Base-by-base conservation (phyloP, 64 coral and sea anemone genomes). In the Dendrophyllia cribrosa region DNA sequence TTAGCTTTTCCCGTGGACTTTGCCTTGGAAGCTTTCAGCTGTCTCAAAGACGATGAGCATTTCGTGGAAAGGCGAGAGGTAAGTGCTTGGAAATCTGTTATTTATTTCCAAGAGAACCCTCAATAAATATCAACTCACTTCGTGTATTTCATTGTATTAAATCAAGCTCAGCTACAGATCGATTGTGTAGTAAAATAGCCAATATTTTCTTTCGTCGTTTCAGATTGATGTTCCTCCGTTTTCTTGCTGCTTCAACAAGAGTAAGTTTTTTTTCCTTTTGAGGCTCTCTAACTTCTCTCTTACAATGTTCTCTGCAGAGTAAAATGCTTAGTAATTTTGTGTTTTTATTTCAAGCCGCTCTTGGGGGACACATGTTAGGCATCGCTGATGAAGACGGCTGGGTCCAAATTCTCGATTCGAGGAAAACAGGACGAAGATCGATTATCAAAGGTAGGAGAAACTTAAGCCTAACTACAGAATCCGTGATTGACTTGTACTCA, bases 351-450 rank as follows among this genome's bases (percentile, higher is more conserved):
- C 11, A 53, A 94, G 96, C 68, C 13, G 50, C 53, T 56, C 71
- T 80, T 63, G 71, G 70, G 58, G 91, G 91, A 14, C 93, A 98
- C 71, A n/a, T 95, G 55, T 84, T 98, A 16, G 94, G 91, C 15
- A 76, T 93, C 60, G 97, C 97, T 62, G 97, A 98, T 72, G 96
- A 98, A 93, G 94, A 96, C 64, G 96, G 96, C 19, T 95, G 93
- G 66, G 94, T 98, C 1, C 90, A 90, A 61, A 70, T 98, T 9
- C 76, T 95, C 34, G 94, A 98, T 64, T 83, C 94, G 11, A 79
- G 89, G 34, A 98, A 95, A 88, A 87, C 82, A 83, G 90, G 91
- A 44, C 15, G 24, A 43, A 20, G 34, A 73, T 92, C 96, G 20
- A 85, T 95, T 46, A 56, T 98, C 49, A 98, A 95, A 92, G 96